Percentiles rank a stretch among this genome's conserved stretches.
Conservation (phyloP, 2,888 invertebrate species). For the Teleogryllus oceanicus region DNA sequence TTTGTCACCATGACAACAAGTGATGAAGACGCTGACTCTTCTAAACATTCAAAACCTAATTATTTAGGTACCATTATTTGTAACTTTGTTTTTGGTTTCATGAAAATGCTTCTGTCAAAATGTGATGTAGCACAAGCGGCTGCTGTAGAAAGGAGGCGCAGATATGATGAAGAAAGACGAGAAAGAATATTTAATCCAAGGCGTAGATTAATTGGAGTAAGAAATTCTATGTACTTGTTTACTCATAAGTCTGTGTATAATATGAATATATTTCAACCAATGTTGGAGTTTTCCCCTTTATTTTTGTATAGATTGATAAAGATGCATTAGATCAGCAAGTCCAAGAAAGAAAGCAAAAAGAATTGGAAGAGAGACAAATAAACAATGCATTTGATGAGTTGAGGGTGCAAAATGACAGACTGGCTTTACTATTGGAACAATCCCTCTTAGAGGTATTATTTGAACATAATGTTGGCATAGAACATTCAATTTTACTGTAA, state of each 20-base stretch:
- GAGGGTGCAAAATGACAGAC: constrained; percentile 62
- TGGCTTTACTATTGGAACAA: constrained; percentile 59
- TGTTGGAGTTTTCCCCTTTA: neutral
- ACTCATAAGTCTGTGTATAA: neutral
- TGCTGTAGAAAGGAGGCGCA: constrained; percentile 68
- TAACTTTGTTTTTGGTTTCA: no score
- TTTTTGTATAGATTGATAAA: constrained; percentile 64
- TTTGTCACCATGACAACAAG: no score
- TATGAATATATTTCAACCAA: neutral
- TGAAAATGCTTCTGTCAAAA: constrained; percentile 57
- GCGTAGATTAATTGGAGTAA: constrained; percentile 76
- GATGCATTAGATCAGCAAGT: constrained; percentile 75
- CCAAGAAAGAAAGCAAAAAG: constrained; percentile 67
- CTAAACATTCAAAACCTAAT: no score
- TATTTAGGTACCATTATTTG: no score
- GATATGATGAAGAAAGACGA: constrained; percentile 74
- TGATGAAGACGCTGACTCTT: no score
- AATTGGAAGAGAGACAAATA: constrained; percentile 57
- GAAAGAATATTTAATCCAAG: constrained; percentile 80
- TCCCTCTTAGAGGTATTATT: constrained; percentile 56
- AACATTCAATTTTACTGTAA: no score
- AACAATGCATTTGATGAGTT: constrained; percentile 62
- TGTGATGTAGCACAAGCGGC: constrained; percentile 80
- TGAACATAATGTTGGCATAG: neutral
- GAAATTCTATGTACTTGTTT: constrained; percentile 39